Evolutionary conservation across 92 coral and sea anemone genomes (phyloP).

Genomic region (Epizoanthus illoricatus): DNA sequence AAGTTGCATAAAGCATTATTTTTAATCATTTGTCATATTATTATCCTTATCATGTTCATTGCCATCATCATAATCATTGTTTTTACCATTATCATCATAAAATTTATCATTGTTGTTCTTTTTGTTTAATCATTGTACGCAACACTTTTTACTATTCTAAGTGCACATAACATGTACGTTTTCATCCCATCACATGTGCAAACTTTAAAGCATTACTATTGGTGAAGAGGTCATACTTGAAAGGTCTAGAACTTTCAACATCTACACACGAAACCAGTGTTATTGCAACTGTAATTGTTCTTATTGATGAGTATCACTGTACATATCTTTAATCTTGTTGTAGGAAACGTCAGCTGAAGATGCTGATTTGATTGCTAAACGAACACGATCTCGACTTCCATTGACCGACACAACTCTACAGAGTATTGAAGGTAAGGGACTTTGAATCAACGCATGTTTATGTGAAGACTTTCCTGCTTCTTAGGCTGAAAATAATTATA

Average conservation of each 20-base stretch:
- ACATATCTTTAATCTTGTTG: neutral
- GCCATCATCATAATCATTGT: no score
- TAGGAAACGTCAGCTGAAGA: constrained; percentile 48
- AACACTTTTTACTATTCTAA: no score
- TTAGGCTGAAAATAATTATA: neutral
- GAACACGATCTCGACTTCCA: constrained; percentile 91
- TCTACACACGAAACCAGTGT: no score
- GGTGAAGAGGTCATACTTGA: no score
- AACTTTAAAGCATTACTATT: no score
- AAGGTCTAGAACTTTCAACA: no score
- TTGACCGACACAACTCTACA: constrained; percentile 67
- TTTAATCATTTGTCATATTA: neutral
- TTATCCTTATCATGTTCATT: neutral
- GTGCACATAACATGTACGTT: no score
- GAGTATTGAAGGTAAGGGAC: constrained; percentile 66
- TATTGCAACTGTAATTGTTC: no score
- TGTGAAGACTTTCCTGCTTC: neutral
- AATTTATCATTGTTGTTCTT: neutral
- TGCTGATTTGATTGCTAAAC: constrained; percentile 85
- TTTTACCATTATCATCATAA: no score
- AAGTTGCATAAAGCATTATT: no score
- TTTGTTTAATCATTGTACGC: no score
- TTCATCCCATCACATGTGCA: no score
- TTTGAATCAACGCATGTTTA: neutral
- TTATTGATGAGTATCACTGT: neutral